Base-by-base conservation (phyloP, 2,113 vertebrate species). In the Elgaria multicarinata region DNA sequence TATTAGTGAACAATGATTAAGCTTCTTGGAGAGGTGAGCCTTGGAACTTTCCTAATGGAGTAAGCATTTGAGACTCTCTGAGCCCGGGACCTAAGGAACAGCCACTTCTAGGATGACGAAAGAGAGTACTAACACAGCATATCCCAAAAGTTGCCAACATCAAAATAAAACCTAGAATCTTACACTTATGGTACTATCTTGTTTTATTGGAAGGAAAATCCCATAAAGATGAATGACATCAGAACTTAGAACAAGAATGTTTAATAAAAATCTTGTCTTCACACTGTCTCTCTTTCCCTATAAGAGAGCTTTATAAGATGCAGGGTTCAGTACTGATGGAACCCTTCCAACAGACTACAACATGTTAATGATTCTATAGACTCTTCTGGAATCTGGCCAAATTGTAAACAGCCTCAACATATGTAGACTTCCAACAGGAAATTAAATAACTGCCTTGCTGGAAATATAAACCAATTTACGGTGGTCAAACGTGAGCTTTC, bases 341-440 rank as follows among this genome's bases (percentile, higher is more conserved):
- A 93, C 87, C 96, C 94, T 94, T 39, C 74, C 84, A 92, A 89
- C 13, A 91, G 90, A 88, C 90, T 96, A 93, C 1, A 95, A 94
- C 92, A 94, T 24, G 88, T 94, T 96, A 96, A 96, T 96, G 97
- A 97, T 95, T 95, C 94, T 93, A 85, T 96, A 96, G 96, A 93
- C 95, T 94, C 96, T 93, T 90, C 93, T 96, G 96, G 97, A 93
- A 64, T 72, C 86, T 78, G 82, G 97, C 97, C 98, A 98, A 95
- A 28, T 36, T 93, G 90, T 2, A 84, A 96, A 97, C 95, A 91
- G 96, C 94, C 97, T 98, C 98, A 98, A 97, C 95, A 94, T 96
- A 97, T 96, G 98, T 97, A 98, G 97, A 97, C 97, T 98, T 98
- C 97, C 97, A 97, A 96, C 93, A 97, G 98, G 98, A 98, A 98